Evolutionary conservation across 2,888 invertebrate genomes (phyloP), one percentile per base, ranked within the genome.

Genomic region (Hermodice carunculata): DNA sequence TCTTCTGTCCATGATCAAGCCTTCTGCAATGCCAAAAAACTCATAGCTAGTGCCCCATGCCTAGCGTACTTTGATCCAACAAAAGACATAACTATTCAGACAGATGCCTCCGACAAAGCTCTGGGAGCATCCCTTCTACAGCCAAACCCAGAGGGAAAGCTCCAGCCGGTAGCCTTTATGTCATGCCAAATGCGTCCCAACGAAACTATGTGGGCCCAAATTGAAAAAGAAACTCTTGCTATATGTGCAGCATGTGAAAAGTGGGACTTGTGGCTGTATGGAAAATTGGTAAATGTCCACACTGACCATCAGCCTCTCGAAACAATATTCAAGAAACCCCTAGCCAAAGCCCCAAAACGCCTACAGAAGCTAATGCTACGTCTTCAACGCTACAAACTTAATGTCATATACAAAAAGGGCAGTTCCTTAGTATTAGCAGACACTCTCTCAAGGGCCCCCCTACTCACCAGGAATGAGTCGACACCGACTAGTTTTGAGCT

Each of bases 271-370:
- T 62, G 56, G 46, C 29, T 62, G 5, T 62, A 44, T 34, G 62
- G 56, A 32, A 51, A 46, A 14, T 14, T 14, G 3, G 37, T 48
- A n/a, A 61, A 22, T 29, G 43, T 61, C 6, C 48, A 62, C 48
- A 56, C 46, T 5, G 62, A 62, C 31, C 61, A 61, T 26, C 31
- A 54, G 48, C 62, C n/a, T n/a, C n/a, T n/a, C n/a, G n/a, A n/a
- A n/a, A n/a, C n/a, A n/a, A n/a, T n/a, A n/a, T n/a, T n/a, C n/a
- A n/a, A n/a, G n/a, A n/a, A n/a, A 28, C 26, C 51, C 8, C 29
- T 60, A 3, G 6, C 22, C 11, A 8, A 22, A 52, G 60, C 60
- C 28, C 60, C 60, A 22, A 17, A 8, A 19, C 34, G 52, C 4
- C 52, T 60, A n/a, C 60, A 60, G 29, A 32, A 40, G 24, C 51